A percentile compares a stretch with the other conserved stretches of the same genome.
Conservation (phyloP, 2,888 invertebrate genomes). For the Leucoma salicis region DNA sequence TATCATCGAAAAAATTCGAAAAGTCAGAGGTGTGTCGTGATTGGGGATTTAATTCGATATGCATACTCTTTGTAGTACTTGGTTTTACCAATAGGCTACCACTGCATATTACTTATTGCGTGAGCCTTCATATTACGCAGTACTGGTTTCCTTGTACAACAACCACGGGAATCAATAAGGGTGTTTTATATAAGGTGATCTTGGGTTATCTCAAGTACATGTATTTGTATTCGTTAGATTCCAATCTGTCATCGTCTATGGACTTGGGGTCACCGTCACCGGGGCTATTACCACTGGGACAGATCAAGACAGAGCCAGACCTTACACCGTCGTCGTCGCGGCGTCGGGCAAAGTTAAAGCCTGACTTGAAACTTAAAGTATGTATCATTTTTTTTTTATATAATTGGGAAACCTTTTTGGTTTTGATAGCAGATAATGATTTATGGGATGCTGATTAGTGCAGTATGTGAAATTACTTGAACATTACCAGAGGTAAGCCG, state of each 20-base stretch:
- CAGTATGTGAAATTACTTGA: neutral
- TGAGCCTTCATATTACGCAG: no score
- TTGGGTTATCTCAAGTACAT: no score
- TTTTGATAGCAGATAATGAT: neutral
- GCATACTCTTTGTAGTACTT: no score
- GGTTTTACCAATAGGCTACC: no score
- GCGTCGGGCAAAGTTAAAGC: conserved; percentile 92
- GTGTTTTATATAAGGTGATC: no score
- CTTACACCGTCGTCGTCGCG: conserved; percentile 85
- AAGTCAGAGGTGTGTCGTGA: no score
- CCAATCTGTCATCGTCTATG: conserved; percentile 47
- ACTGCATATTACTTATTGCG: no score
- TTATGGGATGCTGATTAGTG: neutral
- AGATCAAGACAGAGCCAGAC: conserved; percentile 80
- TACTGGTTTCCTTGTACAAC: no score
- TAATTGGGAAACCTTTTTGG: conserved; percentile 11
- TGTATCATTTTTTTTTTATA: conserved; percentile 82
- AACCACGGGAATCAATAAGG: no score
- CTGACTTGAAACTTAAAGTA: conserved; percentile 90
- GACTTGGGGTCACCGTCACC: conserved; percentile 59
- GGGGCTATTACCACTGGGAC: conserved; percentile 63
- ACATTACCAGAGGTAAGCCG: no score
- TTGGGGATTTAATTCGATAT: no score
- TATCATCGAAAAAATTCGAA: no score
- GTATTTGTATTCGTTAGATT: conserved; percentile 25